Conservation (phyloP, 2,888 invertebrate genomes). For the Lasioglossum oenotherae region DNA sequence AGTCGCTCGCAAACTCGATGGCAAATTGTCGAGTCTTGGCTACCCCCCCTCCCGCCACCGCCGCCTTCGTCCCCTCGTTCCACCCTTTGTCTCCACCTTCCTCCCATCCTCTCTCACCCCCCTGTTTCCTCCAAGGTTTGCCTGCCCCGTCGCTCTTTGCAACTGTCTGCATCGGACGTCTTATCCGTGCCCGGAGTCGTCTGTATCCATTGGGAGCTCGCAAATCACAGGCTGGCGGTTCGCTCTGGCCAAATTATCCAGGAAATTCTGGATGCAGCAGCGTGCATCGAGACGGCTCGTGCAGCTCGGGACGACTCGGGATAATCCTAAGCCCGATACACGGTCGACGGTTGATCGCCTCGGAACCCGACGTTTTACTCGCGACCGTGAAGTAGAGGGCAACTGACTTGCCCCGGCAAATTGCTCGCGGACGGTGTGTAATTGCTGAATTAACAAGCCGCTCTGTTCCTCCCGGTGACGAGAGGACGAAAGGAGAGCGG, state of each 20-base stretch:
- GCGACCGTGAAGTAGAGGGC: slow-evolving; percentile 27
- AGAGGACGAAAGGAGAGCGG: neutral
- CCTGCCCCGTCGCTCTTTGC: slow-evolving; percentile 37
- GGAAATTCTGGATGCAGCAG: slow-evolving; percentile 66
- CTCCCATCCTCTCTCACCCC: neutral
- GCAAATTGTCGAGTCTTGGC: slow-evolving; percentile 73
- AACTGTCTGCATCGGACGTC: slow-evolving; percentile 58
- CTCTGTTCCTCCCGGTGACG: neutral
- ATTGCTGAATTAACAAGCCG: slow-evolving; percentile 15
- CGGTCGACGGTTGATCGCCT: slow-evolving; percentile 56
- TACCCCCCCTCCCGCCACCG: neutral
- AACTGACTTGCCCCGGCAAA: slow-evolving; percentile 37
- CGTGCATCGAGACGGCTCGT: slow-evolving; percentile 37
- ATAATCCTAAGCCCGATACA: slow-evolving; percentile 61
- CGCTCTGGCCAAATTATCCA: slow-evolving; percentile 70
- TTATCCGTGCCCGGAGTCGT: slow-evolving; percentile 63
- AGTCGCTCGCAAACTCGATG: slow-evolving; percentile 76
- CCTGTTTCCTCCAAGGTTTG: slow-evolving; percentile 18
- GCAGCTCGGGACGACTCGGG: slow-evolving; percentile 55
- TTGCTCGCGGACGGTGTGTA: slow-evolving; percentile 12
- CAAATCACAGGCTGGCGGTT: slow-evolving; percentile 74
- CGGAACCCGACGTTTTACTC: slow-evolving; percentile 44
- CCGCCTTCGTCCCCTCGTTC: slow-evolving; percentile 6
- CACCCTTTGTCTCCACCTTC: slow-evolving; percentile 28
- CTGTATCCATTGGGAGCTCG: slow-evolving; percentile 72